Evolutionary conservation across 2,113 vertebrate genomes (phyloP), one percentile per base, ranked within the genome.

Genomic region (Gymnocephalus cernua): DNA sequence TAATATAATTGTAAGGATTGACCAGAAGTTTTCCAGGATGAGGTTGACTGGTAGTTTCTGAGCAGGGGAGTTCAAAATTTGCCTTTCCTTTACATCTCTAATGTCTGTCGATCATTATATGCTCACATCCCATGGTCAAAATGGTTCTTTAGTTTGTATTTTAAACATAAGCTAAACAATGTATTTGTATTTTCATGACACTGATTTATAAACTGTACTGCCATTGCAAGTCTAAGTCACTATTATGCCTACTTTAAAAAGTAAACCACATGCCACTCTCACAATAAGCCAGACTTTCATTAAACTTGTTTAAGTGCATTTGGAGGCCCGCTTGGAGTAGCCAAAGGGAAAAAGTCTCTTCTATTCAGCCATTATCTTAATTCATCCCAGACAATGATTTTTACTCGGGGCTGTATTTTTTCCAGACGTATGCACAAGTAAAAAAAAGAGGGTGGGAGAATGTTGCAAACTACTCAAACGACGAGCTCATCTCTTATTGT

Each of bases 351-450:
- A 2, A 35, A 23, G 27, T 65, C 21, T 61, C 32, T 51, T 85
- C n/a, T 61, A 66, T 80, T 82, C 58, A 81, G 25, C 21, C 29
- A 73, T 67, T 56, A 32, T 12, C 53, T 76, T 44, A 56, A 18
- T 62, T 38, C 62, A 83, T 61, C 25, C 16, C 47, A 74, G 69
- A 73, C 23, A n/a, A 76, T 12, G 10, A 35, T 64, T 58, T 65
- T 56, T 12, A 86, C 65, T 76, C 6, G n/a, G 41, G 56, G 74
- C 44, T 58, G 29, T 64, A 44, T 74, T 86, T 70, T 69, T 74
- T 73, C 18, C 54, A 70, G 35, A 53, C 21, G 8, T 67, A 23
- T 70, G 44, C 48, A 54, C 48, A 70, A 57, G 38, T 58, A 53
- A 48, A 72, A 62, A 62, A 15, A 72, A 67, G 44, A 57, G 0